Evolutionary conservation across 2,888 invertebrate genomes (phyloP), one percentile per base, ranked within the genome.

Genomic region (Macrosoma leucophasiata): DNA sequence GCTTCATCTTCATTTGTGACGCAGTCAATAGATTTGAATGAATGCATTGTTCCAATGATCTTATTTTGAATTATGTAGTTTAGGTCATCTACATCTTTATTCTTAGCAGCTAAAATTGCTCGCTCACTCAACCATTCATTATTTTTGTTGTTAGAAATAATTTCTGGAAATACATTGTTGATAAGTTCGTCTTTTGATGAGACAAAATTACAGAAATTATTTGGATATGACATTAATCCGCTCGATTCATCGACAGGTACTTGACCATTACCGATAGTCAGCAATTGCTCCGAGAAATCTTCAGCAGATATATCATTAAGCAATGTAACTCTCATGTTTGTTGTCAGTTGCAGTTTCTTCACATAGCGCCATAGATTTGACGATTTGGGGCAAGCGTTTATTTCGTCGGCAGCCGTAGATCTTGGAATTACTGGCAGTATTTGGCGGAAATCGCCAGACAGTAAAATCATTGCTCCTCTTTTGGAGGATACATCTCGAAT

Each of bases 211-310:
- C 58, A 62, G 29, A 66, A 58, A 54, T 55, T 58, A 1, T 4
- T n/a, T 12, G 55, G 51, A 51, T 63, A 60, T 50, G 46, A 55
- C 33, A 62, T 63, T 19, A 55, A 58, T 53, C 57, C 51, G 45
- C 42, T 58, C 41, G 46, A 54, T 47, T 57, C 45, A 29, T 58
- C 51, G 35, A 55, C 46, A 49, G 48, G 46, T 13, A 57, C 40
- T 18, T 21, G 49, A 28, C 57, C 57, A 57, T 61, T 58, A 49
- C 55, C 57, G 47, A 60, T 58, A 55, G 42, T 55, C 52, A 62
- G 51, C 45, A 61, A 58, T 56, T 59, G 56, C 48, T 57, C 26
- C 1, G 54, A 55, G 47, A 62, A 59, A 50, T 53, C 43, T 48
- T 57, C 45, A 46, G 50, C 50, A 50, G 47, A 50, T 47, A 29